These are phyloP conservation scores for Lepidurus arcticus DNA, from an alignment of 1,140 invertebrate genomes.

Conservation along the genomic window DNA sequence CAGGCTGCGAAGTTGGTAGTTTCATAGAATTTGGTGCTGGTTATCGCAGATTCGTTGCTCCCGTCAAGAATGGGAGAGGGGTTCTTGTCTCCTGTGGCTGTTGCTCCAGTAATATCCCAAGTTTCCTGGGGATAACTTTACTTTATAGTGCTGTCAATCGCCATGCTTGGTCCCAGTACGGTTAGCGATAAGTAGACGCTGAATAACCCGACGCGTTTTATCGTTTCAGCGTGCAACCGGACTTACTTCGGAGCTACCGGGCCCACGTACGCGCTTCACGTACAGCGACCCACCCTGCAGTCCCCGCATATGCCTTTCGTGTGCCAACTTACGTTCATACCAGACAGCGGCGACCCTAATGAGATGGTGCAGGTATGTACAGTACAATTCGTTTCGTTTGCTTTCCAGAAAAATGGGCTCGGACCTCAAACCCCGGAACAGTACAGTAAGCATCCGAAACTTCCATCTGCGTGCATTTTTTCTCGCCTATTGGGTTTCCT, in stretches of 20 bases:
- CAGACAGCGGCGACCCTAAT: constrained; percentile 60
- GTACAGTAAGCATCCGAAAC: no score
- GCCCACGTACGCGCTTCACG: constrained; percentile 67
- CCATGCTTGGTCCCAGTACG: no score
- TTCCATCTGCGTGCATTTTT: not conserved
- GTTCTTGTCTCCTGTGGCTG: not conserved
- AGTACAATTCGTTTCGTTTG: not conserved
- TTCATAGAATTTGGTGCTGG: no score
- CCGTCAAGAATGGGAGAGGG: no score
- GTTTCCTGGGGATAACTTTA: not conserved
- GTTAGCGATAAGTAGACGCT: no score
- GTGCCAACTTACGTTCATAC: constrained; percentile 72
- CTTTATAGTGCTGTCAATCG: no score
- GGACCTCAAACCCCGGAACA: no score
- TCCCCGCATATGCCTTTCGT: constrained; percentile 53
- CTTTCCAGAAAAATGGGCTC: no score
- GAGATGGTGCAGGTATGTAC: constrained; percentile 67
- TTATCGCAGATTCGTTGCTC: no score
- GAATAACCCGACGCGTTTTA: not conserved
- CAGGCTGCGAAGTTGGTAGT: no score
- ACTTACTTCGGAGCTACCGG: constrained; percentile 74
- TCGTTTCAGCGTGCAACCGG: constrained; percentile 67
- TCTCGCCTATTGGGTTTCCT: constrained; percentile 1
- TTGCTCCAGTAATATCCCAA: not conserved
- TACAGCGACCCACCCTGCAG: constrained; percentile 57